Base-by-base conservation (phyloP, 2,888 invertebrate species). In the Cylindroiulus punctatus region DNA sequence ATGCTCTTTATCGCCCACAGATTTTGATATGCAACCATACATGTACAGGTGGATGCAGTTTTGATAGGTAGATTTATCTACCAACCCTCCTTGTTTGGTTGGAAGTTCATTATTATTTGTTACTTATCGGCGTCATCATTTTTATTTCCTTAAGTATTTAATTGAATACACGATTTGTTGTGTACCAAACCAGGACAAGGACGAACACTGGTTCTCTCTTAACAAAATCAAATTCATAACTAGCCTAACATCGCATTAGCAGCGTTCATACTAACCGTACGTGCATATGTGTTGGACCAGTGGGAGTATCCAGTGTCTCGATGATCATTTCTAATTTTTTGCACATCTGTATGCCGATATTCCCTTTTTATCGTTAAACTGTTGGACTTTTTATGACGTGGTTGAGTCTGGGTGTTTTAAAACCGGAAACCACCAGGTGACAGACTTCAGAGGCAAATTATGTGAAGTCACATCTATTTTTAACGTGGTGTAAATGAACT, bases 41-140 rank as follows among this genome's bases (percentile, higher is more conserved):
- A n/a, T n/a, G n/a, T n/a, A n/a, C n/a, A n/a, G n/a, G n/a, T n/a
- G n/a, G 65, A 26, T 65, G 22, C 65, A 22, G 65, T 22, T 65
- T 65, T 26, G 26, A 14, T n/a, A 10, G 26, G n/a, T n/a, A n/a
- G n/a, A n/a, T n/a, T 65, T 26, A 65, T 26, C 26, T 65, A 22
- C 26, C 22, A 10, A 26, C 65, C 65, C 65, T 65, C 65, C 65
- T 65, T 65, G 65, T 65, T 26, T 65, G 65, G 65, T 8, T 65
- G 65, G 65, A 65, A 65, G 65, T 65, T 65, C 22, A 22, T 65
- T 65, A 65, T 65, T 65, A 65, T 65, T 26, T 65, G 22, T 65
- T 26, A 26, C 65, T 65, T 65, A 65, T 65, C 65, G 65, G 26
- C 65, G 65, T 65, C 65, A 65, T 65, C 65, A 65, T 65, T 65